These are phyloP conservation scores for Eudemis profundana DNA, from an alignment of 2,888 invertebrate genomes.

Conservation along the genomic window DNA sequence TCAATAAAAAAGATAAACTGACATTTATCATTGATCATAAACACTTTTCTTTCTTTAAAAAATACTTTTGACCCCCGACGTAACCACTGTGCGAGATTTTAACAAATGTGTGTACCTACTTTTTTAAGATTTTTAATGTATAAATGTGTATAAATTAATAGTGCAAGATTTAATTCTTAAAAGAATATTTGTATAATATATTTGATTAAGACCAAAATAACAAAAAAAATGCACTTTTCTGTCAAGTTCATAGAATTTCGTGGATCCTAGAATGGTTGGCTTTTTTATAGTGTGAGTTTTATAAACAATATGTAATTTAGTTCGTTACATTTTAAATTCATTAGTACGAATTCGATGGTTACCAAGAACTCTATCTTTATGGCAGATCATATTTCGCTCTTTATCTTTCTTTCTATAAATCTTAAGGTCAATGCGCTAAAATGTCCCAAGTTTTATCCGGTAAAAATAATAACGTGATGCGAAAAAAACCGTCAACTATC, in stretches of 20 bases:
- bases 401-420: slow-evolving; percentile 1
- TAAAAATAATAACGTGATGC: no score
- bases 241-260: no score
- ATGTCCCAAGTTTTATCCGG: neutral
- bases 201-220: no score
- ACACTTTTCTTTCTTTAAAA: slow-evolving; percentile 14
- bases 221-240: no score
- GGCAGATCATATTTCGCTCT: slow-evolving; percentile 6
- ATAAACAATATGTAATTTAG: neutral
- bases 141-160: no score
- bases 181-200: no score
- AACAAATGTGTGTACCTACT: no score
- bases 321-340: neutral
- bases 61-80: slow-evolving; percentile 30
- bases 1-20: slow-evolving; percentile 31
- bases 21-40: slow-evolving; percentile 19
- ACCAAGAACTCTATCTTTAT: slow-evolving; percentile 10
- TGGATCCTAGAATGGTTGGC: no score
- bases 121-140: no score
- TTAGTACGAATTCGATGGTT: neutral
- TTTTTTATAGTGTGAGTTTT: no score
- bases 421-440: slow-evolving; percentile 2
- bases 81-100: slow-evolving; percentile 46
- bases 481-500: neutral
- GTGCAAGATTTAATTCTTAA: no score